Evolutionary conservation across 2,888 invertebrate species (phyloP), one percentile per base, ranked within the genome.

Genomic region (Ichneumoninae sp.): DNA sequence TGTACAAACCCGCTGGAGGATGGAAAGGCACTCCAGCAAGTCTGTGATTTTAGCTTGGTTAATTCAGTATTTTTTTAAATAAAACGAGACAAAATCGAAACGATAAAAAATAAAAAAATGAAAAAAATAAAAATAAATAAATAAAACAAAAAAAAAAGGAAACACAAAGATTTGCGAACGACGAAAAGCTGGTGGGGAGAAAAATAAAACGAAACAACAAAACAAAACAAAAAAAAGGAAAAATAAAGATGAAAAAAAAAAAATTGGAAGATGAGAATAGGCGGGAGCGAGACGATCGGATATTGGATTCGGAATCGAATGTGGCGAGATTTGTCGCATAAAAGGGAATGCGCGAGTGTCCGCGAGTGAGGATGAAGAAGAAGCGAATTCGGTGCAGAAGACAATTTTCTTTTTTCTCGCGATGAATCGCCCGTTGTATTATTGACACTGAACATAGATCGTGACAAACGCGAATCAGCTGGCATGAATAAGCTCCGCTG

Each of bases 41-140:
- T 93, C 93, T 93, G 93, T 93, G 93, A 93, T 93, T 93, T 93
- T 93, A 93, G 93, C 93, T 93, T 93, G 93, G 92, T 93, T 93
- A 93, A 93, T 93, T 93, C 93, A 93, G 93, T 93, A 93, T 93
- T 93, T 93, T 93, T 93, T 93, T 92, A 93, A 93, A 93, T 85
- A 87, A 82, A 86, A 66, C 57, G 80, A 78, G 81, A 83, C 77
- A 83, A 84, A 84, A 87, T 83, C 75, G 84, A 86, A 83, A 86
- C 81, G 84, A 82, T 73, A 40, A 82, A 71, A 60, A 78, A 83
- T 87, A 86, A 77, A 65, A 70, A 88, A 88, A 91, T 89, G 90
- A 87, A 87, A 90, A 88, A 87, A 86, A 88, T 88, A 87, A 40
- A 40, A 40, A 40, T 8, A 40, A 40, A 40, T 40, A 40, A 40